These are phyloP conservation scores for Drosophila siamana DNA, from an alignment of 2,888 invertebrate genomes.

Conservation along the genomic window DNA sequence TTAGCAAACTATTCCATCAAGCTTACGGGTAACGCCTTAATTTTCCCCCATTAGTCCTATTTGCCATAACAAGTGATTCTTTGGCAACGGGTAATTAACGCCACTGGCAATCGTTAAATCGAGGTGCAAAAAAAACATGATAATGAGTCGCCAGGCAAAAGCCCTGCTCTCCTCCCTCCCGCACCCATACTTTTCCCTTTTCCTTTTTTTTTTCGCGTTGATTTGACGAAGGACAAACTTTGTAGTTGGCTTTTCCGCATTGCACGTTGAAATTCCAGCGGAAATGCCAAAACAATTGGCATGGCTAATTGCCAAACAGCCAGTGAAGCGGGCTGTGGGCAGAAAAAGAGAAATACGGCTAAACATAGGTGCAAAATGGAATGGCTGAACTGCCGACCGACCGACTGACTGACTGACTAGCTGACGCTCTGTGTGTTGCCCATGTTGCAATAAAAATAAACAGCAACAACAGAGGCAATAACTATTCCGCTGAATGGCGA, in stretches of 20 bases:
- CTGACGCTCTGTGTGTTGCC: constrained; percentile 42
- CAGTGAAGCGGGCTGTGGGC: constrained; percentile 40
- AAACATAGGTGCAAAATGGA: constrained; percentile 61
- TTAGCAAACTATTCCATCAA: not conserved
- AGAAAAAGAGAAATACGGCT: constrained; percentile 3
- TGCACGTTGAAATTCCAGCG: constrained; percentile 63
- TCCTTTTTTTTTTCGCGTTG: not conserved
- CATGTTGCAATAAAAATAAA: constrained; percentile 37
- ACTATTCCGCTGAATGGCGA: constrained; percentile 27
- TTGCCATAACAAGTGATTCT: constrained; percentile 4
- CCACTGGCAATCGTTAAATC: constrained; percentile 32
- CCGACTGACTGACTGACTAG: constrained; percentile 15
- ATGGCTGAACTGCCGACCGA: constrained; percentile 44
- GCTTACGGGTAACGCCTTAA: not conserved
- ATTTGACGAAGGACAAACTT: constrained; percentile 60
- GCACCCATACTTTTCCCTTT: not conserved
- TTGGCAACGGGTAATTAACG: constrained; percentile 62
- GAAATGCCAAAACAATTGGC: constrained; percentile 70
- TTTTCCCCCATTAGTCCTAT: not conserved
- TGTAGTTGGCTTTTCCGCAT: constrained; percentile 41
- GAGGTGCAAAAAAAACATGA: constrained; percentile 43
- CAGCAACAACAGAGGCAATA: constrained; percentile 17
- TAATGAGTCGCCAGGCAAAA: constrained; percentile 55
- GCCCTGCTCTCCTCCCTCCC: constrained; percentile 7
- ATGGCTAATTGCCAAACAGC: constrained; percentile 67